phyloP scores from a whole-genome alignment of 1,140 invertebrate species.

The Tetragnatha versicolor region DNA sequence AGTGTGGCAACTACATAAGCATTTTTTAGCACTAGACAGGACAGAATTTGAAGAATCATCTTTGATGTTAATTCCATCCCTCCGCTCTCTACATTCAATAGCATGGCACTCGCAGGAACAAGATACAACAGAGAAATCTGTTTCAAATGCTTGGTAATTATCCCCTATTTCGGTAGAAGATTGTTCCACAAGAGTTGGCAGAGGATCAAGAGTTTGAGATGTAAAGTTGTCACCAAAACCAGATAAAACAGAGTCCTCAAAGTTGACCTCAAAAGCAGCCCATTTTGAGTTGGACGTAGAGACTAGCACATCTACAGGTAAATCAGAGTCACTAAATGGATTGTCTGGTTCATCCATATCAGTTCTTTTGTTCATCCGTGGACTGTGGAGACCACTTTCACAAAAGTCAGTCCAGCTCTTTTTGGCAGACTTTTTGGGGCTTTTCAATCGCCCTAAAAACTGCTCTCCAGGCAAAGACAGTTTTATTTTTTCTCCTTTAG shows the following conservation, averaged over 20 bases:
- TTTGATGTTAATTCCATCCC: not conserved
- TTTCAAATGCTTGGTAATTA: constrained; percentile 18
- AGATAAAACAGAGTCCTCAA: constrained; percentile 8
- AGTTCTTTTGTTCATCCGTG: constrained; percentile 60
- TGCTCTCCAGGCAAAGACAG: constrained; percentile 59
- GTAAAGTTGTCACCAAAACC: constrained; percentile 26
- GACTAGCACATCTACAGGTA: constrained; percentile 22
- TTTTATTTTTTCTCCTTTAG: constrained; percentile 59
- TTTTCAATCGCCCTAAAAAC: constrained; percentile 58
- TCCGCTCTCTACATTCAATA: not conserved
- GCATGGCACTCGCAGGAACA: constrained; percentile 55
- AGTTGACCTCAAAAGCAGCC: constrained; percentile 54
- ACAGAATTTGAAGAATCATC: not conserved
- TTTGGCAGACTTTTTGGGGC: constrained; percentile 62
- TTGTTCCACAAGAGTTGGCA: not conserved
- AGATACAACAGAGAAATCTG: constrained; percentile 10
- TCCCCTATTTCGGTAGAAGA: not conserved
- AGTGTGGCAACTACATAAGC: constrained; percentile 5
- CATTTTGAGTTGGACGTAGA: constrained; percentile 39
- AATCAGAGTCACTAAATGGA: constrained; percentile 37
- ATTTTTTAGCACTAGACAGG: not conserved
- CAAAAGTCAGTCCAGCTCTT: constrained; percentile 73
- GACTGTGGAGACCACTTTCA: constrained; percentile 68
- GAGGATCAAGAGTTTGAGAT: not conserved
- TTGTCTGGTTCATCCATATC: constrained; percentile 13